phyloP scores from a whole-genome alignment of 1,140 invertebrate genomes.

The Melipona quadrifasciata region DNA sequence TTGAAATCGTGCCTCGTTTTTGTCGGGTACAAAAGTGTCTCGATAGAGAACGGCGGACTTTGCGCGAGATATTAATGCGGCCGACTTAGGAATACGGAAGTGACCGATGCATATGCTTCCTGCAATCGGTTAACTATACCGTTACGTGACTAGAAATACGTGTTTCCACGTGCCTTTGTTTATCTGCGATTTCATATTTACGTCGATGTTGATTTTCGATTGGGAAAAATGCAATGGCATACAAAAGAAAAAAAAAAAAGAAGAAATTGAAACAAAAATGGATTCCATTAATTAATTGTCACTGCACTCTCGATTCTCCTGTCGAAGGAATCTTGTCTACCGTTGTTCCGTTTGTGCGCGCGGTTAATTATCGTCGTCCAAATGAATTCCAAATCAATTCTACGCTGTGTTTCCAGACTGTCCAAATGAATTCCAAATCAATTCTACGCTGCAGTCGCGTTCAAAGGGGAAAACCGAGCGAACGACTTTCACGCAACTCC shows the following conservation, averaged over 20 bases:
- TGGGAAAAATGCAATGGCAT: background rate
- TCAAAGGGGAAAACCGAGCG: slow-evolving; percentile 29
- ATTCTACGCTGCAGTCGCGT: background rate
- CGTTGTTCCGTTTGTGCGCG: background rate
- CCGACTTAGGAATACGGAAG: slow-evolving; percentile 54
- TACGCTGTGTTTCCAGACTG: no score
- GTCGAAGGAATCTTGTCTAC: background rate
- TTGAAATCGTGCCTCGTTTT: slow-evolving; percentile 1
- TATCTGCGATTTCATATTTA: slow-evolving; percentile 15
- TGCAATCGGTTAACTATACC: slow-evolving; percentile 35
- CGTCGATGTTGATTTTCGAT: background rate
- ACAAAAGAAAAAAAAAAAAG: background rate
- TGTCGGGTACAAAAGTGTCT: background rate
- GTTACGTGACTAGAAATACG: slow-evolving; percentile 59
- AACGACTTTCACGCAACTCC: slow-evolving; percentile 51
- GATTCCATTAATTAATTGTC: no score
- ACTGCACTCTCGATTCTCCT: background rate
- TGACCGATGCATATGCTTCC: slow-evolving; percentile 40
- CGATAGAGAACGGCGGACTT: slow-evolving; percentile 12
- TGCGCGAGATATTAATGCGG: slow-evolving; percentile 27
- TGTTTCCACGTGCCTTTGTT: background rate
- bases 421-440: no score
- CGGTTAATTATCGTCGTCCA: background rate
- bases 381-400: background rate
- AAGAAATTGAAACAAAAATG: background rate